A percentile compares a stretch with the other conserved stretches of the same genome.
Evolutionary conservation across 2,888 invertebrate genomes (phyloP).

Genomic region (Theodoxus fluviatilis): DNA sequence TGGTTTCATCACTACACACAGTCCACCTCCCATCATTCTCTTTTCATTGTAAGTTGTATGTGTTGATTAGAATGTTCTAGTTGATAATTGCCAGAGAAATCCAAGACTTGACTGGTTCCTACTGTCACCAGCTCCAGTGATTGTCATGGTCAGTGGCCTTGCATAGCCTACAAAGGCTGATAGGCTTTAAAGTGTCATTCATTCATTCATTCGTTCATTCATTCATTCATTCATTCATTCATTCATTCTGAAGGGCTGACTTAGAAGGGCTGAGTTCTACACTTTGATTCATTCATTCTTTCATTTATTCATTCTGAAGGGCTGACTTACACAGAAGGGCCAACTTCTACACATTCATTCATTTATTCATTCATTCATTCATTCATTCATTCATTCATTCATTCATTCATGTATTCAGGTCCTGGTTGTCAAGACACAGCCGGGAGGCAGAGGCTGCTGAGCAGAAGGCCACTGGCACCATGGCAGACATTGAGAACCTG

Average conservation of each 20-base stretch:
- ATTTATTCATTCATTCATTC: background rate
- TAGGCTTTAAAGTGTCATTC: too few species aligned
- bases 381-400: too few species aligned
- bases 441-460: constrained; percentile 74
- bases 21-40: too few species aligned
- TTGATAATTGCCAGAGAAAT: too few species aligned
- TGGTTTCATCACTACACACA: too few species aligned
- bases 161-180: too few species aligned
- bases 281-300: background rate
- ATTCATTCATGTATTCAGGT: constrained; percentile 44
- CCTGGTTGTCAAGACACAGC: constrained; percentile 79
- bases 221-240: background rate
- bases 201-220: too few species aligned
- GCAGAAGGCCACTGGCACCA: constrained; percentile 73
- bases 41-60: too few species aligned
- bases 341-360: background rate
- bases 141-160: too few species aligned
- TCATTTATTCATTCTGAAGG: background rate
- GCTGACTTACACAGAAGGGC: background rate
- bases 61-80: too few species aligned
- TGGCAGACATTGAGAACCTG: constrained; percentile 78
- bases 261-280: background rate
- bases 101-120: too few species aligned
- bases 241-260: background rate
- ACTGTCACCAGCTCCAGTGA: too few species aligned